Base-by-base conservation (phyloP, 2,113 vertebrate genomes). In the Orycteropus afer region DNA sequence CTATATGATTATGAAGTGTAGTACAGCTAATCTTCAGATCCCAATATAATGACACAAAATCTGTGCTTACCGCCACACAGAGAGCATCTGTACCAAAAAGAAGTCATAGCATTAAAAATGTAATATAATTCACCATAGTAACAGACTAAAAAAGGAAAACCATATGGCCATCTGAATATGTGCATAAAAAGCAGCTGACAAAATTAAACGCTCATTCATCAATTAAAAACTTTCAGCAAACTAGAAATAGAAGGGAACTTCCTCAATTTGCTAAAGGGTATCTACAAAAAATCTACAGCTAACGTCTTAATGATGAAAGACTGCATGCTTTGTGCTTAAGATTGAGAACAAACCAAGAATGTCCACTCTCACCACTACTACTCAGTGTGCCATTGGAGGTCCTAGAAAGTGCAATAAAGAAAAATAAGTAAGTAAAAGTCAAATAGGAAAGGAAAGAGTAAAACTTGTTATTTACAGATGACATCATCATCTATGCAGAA, bases 111-210 rank as follows among this genome's bases (percentile, higher is more conserved):
- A 55, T 80, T 76, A 57, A 80, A 89, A 79, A 76, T 14, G 32
- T 27, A 49, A 87, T 34, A 71, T 23, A 76, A 88, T 53, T 91
- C 69, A 25, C 85, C 76, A 79, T 40, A 88, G 25, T n/a, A 40
- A 93, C 82, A 51, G 80, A 86, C 91, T 93, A 86, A 97, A 95
- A 88, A 82, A 83, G 93, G 83, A 94, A 89, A 95, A 34, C 93
- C 95, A 96, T 89, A 86, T 90, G 91, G 95, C 89, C 89, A 74
- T 32, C 61, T 79, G 79, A 69, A 63, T 53, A 1, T 3, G 74
- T 34, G 49, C 83, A 83, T 86, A 80, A 91, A 91, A 89, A 71
- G 86, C 93, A 92, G 65, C 91, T 76, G 95, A 93, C 71, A 71
- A 79, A 93, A 89, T 49, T 53, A 86, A 91, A 94, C 57, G 71